Conservation (phyloP, 2,888 invertebrate species). For the Melipona beecheii region DNA sequence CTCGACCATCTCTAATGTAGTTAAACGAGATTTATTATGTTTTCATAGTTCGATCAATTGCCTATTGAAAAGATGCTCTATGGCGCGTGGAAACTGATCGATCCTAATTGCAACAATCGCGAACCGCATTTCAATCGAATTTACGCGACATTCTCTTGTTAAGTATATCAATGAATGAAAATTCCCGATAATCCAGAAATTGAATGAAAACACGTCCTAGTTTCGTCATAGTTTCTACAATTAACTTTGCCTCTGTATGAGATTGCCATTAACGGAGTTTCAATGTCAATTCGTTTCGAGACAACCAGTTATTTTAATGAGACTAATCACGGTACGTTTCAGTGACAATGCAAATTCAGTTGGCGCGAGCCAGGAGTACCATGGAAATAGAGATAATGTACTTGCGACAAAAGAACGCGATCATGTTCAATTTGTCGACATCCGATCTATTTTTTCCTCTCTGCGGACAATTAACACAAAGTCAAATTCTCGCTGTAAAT, state of each 20-base stretch:
- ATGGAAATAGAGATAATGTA: constrained; percentile 23
- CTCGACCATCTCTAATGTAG: constrained; percentile 14
- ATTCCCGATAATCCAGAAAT: neutral
- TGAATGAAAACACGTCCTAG: neutral
- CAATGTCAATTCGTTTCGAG: constrained; percentile 23
- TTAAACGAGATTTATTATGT: constrained; percentile 36
- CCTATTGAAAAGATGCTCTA: neutral
- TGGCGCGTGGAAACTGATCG: constrained; percentile 10
- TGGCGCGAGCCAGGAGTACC: neutral
- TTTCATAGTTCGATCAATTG: constrained; percentile 19
- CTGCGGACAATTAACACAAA: neutral
- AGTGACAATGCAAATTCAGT: constrained; percentile 27
- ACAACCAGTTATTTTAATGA: constrained; percentile 30
- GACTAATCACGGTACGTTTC: constrained; percentile 2
- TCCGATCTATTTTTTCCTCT: constrained; percentile 48
- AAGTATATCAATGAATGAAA: neutral
- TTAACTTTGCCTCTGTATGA: constrained; percentile 18
- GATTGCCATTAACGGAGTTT: constrained; percentile 23
- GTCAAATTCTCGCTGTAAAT: neutral
- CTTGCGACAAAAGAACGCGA: constrained; percentile 28
- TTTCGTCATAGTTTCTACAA: constrained; percentile 10
- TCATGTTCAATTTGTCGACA: constrained; percentile 43
- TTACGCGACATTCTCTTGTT: neutral
- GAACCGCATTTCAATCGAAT: constrained; percentile 13
- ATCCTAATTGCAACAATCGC: constrained; percentile 18